These are phyloP conservation scores for Phengaris arion DNA, from an alignment of 2,888 invertebrate genomes.

Conservation along the genomic window DNA sequence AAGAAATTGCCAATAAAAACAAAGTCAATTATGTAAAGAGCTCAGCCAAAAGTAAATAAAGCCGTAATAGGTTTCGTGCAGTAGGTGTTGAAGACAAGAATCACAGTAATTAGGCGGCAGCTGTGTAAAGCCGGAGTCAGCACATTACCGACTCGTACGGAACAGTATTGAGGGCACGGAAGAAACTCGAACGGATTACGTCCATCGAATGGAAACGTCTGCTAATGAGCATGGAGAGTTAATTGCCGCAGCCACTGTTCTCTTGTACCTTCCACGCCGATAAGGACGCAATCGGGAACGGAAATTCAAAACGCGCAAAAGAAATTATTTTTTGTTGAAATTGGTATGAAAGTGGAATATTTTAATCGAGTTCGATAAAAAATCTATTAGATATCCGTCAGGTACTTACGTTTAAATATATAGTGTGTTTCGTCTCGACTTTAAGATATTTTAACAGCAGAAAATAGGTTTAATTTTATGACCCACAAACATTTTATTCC, in stretches of 20 bases:
- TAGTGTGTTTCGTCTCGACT: too few species aligned
- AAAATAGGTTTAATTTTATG: too few species aligned
- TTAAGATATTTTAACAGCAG: too few species aligned
- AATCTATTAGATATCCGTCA: too few species aligned
- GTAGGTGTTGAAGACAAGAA: slow-evolving; percentile 48
- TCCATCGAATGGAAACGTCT: slow-evolving; percentile 67
- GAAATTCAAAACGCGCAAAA: not conserved
- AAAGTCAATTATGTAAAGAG: slow-evolving; percentile 11
- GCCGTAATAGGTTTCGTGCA: slow-evolving; percentile 46
- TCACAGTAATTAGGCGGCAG: slow-evolving; percentile 48
- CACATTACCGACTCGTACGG: slow-evolving; percentile 59
- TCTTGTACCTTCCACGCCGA: slow-evolving; percentile 53
- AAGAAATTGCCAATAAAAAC: not conserved
- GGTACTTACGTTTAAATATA: too few species aligned
- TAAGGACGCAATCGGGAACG: slow-evolving; percentile 53
- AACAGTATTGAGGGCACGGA: slow-evolving; percentile 51
- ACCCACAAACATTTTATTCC: too few species aligned
- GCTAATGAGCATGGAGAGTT: slow-evolving; percentile 71
- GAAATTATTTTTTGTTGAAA: too few species aligned
- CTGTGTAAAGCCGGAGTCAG: slow-evolving; percentile 52
- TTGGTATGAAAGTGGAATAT: too few species aligned
- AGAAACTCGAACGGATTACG: slow-evolving; percentile 56
- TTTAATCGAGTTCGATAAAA: too few species aligned
- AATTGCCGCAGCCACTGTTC: slow-evolving; percentile 58
- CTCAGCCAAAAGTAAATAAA: slow-evolving; percentile 41